Percentiles rank a stretch among this genome's conserved stretches.
Conservation (phyloP, 2,888 invertebrate species). For the Chromoteleia sp. region DNA sequence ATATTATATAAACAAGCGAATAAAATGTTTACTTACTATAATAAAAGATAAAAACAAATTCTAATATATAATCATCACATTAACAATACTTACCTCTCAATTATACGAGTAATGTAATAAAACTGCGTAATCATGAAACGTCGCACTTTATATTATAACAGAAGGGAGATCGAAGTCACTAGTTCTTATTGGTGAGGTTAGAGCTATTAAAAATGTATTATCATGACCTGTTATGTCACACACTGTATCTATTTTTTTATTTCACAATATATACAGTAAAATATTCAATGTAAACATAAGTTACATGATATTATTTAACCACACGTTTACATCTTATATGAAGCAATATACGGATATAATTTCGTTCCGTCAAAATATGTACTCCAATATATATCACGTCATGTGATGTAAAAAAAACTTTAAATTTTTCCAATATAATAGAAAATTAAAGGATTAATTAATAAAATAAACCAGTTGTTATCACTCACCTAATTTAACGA, state of each 20-base stretch:
- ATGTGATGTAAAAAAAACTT: neutral
- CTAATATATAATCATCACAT: neutral
- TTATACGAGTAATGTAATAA: neutral
- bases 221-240: slow-evolving; percentile 40
- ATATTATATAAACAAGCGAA: no score
- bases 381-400: neutral
- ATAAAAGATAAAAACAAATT: neutral
- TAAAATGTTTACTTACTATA: neutral
- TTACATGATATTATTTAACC: neutral
- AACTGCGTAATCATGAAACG: no score
- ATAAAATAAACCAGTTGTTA: no score
- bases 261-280: neutral
- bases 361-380: neutral
- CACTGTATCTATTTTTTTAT: slow-evolving; percentile 10
- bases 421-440: no score
- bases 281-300: neutral
- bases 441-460: no score
- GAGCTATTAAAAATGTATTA: slow-evolving; percentile 28
- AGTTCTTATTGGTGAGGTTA: slow-evolving; percentile 28
- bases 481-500: no score
- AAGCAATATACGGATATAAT: neutral
- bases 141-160: neutral
- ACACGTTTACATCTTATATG: neutral
- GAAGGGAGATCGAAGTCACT: neutral
- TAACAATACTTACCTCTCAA: neutral